Evolutionary conservation across 2,888 invertebrate species (phyloP).

Genomic region (Limnephilus auricula): DNA sequence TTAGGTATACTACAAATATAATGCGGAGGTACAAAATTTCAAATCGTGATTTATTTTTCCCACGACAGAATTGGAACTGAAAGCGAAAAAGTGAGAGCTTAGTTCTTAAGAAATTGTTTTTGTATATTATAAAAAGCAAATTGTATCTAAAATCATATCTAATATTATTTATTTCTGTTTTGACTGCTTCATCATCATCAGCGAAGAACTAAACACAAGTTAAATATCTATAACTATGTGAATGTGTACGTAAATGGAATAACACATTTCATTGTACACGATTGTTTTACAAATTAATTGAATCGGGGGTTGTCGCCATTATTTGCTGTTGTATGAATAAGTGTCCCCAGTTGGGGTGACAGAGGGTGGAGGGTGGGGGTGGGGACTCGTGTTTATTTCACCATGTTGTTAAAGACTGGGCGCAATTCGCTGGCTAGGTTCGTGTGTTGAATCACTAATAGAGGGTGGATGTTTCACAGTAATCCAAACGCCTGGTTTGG

Average conservation of each 20-base stretch:
- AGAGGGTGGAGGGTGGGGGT: background rate
- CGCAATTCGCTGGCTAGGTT: conserved; percentile 55
- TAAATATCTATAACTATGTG: background rate
- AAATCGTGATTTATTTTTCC: too few species aligned
- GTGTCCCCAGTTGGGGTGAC: background rate
- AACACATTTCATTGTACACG: conserved; percentile 25
- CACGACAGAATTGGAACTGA: too few species aligned
- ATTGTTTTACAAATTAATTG: conserved; percentile 43
- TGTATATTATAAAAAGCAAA: background rate
- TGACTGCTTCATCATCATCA: background rate
- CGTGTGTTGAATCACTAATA: conserved; percentile 57
- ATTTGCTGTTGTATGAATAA: conserved; percentile 42
- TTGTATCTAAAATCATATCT: background rate
- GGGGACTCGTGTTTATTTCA: conserved; percentile 47
- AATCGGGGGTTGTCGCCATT: conserved; percentile 3
- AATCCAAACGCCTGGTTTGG: conserved; percentile 33
- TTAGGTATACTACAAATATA: too few species aligned
- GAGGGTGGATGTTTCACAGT: conserved; percentile 28
- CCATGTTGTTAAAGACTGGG: conserved; percentile 54
- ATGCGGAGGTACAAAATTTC: too few species aligned
- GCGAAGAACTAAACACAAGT: background rate
- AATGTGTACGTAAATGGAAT: background rate
- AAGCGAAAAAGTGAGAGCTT: too few species aligned
- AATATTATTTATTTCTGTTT: background rate
- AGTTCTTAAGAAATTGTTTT: background rate